phyloP scores from a whole-genome alignment of 2,113 vertebrate genomes.

The Lophius piscatorius region DNA sequence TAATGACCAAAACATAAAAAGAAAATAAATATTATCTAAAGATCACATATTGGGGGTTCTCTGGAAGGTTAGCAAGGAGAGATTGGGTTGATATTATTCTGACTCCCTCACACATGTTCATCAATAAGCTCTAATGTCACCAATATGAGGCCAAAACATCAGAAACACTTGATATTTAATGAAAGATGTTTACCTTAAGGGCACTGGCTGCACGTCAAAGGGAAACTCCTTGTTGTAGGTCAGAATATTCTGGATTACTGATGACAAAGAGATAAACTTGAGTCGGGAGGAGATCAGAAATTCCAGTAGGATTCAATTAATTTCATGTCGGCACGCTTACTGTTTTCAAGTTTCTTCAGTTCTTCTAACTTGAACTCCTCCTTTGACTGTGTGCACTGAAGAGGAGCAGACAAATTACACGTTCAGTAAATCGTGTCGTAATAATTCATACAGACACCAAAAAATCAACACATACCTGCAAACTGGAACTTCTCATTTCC shows the following conservation, averaged over 20 bases:
- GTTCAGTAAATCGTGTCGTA: not conserved
- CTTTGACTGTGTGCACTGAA: slow-evolving; percentile 89
- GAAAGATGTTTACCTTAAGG: slow-evolving; percentile 86
- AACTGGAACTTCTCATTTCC: slow-evolving; percentile 92
- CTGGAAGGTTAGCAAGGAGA: too few species aligned
- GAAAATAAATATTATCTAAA: too few species aligned
- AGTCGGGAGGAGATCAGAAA: not conserved
- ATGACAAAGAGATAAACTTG: slow-evolving; percentile 43
- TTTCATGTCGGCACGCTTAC: slow-evolving; percentile 70
- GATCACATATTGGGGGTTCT: too few species aligned
- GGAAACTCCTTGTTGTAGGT: slow-evolving; percentile 97
- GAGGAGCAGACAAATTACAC: slow-evolving; percentile 2
- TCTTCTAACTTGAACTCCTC: slow-evolving; percentile 97
- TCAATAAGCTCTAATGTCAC: too few species aligned
- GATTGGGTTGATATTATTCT: too few species aligned
- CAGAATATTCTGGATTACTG: slow-evolving; percentile 95
- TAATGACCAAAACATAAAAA: too few species aligned
- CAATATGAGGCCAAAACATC: not conserved
- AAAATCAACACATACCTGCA: slow-evolving; percentile 85
- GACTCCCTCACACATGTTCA: too few species aligned
- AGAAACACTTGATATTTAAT: not conserved
- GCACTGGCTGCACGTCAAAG: slow-evolving; percentile 96
- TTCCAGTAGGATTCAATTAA: not conserved
- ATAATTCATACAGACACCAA: not conserved
- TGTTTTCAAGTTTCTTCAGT: slow-evolving; percentile 95